These are phyloP conservation scores for Melinaea menophilus DNA, from an alignment of 2,888 invertebrate genomes.

Conservation along the genomic window DNA sequence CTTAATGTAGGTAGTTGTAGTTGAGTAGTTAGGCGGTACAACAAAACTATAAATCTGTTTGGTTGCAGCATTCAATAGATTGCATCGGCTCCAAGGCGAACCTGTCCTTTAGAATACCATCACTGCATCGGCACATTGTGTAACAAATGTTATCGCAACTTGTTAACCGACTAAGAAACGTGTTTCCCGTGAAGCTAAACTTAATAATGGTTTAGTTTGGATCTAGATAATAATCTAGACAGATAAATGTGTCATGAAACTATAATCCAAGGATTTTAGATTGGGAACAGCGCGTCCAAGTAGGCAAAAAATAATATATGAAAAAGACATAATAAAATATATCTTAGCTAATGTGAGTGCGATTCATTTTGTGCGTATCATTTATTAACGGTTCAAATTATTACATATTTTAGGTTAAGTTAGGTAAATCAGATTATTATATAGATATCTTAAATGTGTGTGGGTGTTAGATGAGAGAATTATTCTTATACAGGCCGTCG, in stretches of 20 bases:
- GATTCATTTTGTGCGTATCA: conserved; percentile 7
- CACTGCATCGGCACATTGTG: conserved; percentile 31
- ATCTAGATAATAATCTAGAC: conserved; percentile 1
- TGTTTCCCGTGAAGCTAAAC: conserved; percentile 15
- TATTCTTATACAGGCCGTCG: conserved; percentile 15
- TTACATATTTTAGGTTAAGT: conserved; percentile 16
- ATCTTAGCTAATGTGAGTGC: conserved; percentile 26
- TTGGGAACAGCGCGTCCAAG: conserved; percentile 1
- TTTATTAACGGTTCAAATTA: conserved; percentile 14
- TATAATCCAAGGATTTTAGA: neutral
- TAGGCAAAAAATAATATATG: conserved; percentile 31
- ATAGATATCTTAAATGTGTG: neutral
- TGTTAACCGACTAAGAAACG: conserved; percentile 21
- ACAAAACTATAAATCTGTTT: conserved; percentile 33
- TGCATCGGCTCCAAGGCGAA: conserved; percentile 36
- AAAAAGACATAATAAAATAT: conserved; percentile 35
- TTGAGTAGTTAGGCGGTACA: conserved; percentile 13
- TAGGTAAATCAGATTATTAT: conserved; percentile 2
- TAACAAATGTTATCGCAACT: conserved; percentile 24
- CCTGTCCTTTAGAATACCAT: conserved; percentile 37
- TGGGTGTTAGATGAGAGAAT: neutral
- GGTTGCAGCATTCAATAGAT: conserved; percentile 35
- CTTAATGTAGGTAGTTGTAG: neutral
- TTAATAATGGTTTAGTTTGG: conserved; percentile 10
- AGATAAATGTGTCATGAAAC: neutral